Base-by-base conservation (phyloP, 2,113 vertebrate genomes). In the Muntiacus muntjak region DNA sequence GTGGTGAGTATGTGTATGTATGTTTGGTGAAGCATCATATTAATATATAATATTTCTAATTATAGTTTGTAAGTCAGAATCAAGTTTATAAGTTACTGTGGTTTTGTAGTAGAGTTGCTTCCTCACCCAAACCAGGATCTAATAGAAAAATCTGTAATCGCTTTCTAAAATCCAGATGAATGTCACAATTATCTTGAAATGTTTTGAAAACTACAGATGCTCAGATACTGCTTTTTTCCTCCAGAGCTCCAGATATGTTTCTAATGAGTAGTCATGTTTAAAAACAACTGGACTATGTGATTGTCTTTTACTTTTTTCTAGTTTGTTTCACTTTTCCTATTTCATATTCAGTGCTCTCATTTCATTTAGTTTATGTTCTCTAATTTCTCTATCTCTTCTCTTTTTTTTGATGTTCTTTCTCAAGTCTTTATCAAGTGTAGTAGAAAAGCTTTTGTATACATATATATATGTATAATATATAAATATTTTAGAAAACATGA, bases 11-110 rank as follows among this genome's bases (percentile, higher is more conserved):
- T 64, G 50, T 87, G 54, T 86, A 57, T 91, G 21, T 14, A 7
- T 89, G 64, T 67, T 84, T 95, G 50, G 23, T 78, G 36, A 64
- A 54, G 3, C 19, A 16, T 84, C 79, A 40, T 81, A 81, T 79
- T 50, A 47, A 36, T 50, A 71, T 89, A 40, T 45, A 50, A 40
- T 57, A 55, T 89, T 92, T 95, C 71, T 89, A 95, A 88, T 54
- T 94, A 84, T 17, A 45, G 30, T 84, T 95, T 58, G 12, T 92
- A 92, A 96, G 54, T 96, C 95, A 91, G 52, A 94, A 84, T 91
- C 90, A 91, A 79, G 60, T 83, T 86, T 97, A 58, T 74, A 82
- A 78, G 45, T 91, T 88, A 62, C 16, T 82, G 15, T 79, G 33
- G 17, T 84, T 97, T 97, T 54, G 28, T 90, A 28, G 82, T 91